Percentiles rank a stretch among this genome's conserved stretches.
These are phyloP conservation scores for Muscicapa comitata DNA, from an alignment of 2,797 vertebrate genomes.

Conservation along the genomic window DNA sequence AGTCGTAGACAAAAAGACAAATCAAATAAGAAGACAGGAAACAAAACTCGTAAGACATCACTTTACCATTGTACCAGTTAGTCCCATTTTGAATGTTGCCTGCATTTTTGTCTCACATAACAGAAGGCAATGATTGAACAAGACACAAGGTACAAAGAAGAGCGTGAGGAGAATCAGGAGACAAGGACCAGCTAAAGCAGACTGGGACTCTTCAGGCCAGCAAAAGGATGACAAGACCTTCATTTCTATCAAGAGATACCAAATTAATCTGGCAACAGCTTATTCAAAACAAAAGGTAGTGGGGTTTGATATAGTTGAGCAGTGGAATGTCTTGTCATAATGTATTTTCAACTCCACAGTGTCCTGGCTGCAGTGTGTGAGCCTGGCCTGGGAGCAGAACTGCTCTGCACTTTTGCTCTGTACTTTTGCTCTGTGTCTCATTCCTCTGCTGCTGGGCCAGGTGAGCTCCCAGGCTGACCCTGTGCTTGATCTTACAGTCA, in stretches of 20 bases:
- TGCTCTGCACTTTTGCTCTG: neutral
- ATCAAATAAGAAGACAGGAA: neutral
- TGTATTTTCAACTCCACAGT: accelerated
- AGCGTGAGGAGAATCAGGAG: accelerated
- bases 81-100: neutral
- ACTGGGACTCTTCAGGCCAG: neutral
- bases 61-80: neutral
- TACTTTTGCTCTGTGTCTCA: neutral
- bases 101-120: neutral
- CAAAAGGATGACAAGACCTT: neutral
- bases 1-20: neutral
- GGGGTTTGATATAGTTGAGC: neutral
- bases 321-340: neutral
- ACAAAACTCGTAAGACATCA: accelerated
- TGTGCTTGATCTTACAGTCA: neutral
- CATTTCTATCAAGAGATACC: neutral
- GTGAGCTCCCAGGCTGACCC: neutral
- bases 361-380: neutral
- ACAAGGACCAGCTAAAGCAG: neutral
- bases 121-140: neutral
- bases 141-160: neutral
- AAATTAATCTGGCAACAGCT: neutral
- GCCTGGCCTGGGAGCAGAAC: neutral
- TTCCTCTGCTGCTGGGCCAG: neutral
- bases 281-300: neutral